Conservation (phyloP, 2,113 vertebrate species). For the Pristiophorus japonicus region DNA sequence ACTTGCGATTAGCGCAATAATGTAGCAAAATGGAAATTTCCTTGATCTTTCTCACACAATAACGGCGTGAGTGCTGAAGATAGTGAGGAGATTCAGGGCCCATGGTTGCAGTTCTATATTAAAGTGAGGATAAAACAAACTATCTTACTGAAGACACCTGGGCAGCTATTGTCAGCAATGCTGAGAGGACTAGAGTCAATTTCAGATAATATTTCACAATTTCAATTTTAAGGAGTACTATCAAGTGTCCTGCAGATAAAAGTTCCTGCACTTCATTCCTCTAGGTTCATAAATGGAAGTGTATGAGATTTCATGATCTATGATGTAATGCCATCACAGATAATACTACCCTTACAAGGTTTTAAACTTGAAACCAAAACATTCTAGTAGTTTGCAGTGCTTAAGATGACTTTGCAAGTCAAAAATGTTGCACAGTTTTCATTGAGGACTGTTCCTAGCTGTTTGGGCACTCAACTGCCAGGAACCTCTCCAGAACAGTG, state of each 20-base stretch:
- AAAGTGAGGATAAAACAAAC: too few relatives aligned
- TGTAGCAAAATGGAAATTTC: too few relatives aligned
- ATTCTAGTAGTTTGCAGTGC: background rate
- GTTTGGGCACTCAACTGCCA: background rate
- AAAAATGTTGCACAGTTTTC: too few relatives aligned
- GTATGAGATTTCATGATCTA: background rate
- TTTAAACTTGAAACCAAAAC: background rate
- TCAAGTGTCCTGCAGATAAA: background rate
- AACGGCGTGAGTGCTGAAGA: too few relatives aligned
- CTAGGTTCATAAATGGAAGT: too few relatives aligned
- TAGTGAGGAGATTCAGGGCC: too few relatives aligned
- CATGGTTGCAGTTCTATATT: too few relatives aligned
- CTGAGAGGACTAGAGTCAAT: background rate
- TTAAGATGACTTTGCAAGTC: too few relatives aligned
- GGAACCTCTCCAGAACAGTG: background rate
- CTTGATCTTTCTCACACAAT: too few relatives aligned
- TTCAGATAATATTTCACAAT: background rate
- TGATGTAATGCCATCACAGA: background rate
- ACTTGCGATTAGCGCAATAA: too few relatives aligned
- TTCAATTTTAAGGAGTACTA: background rate
- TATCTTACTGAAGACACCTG: too few relatives aligned
- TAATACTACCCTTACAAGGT: background rate
- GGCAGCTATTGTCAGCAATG: too few relatives aligned
- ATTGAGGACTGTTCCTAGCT: background rate
- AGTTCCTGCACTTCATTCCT: background rate